Percentiles rank a stretch among this genome's conserved stretches.
These are phyloP conservation scores for Biston betularia DNA, from an alignment of 2,888 invertebrate species.

Conservation along the genomic window DNA sequence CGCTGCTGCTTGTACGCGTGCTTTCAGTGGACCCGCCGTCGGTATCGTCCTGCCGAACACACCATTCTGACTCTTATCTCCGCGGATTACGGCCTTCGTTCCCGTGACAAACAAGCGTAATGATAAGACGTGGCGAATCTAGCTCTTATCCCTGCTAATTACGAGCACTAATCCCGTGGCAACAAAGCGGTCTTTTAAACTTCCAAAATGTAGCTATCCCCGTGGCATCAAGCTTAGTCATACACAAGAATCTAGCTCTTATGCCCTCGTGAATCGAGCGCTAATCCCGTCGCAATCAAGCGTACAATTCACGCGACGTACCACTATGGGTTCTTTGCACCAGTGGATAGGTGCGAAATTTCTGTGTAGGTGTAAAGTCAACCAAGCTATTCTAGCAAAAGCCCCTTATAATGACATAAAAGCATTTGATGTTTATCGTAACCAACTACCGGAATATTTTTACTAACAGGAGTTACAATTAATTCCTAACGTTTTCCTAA, in stretches of 20 bases:
- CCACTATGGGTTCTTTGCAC: constrained; percentile 6
- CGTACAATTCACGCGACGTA: background rate
- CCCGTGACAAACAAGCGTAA: background rate
- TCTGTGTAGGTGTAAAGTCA: constrained; percentile 8
- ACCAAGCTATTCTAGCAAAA: background rate
- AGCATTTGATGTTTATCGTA: too few species aligned
- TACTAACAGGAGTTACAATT: too few species aligned
- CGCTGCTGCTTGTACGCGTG: constrained; percentile 75
- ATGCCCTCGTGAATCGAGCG: background rate
- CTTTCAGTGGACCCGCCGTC: constrained; percentile 81
- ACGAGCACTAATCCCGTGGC: background rate
- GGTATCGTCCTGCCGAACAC: constrained; percentile 85
- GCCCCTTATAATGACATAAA: too few species aligned
- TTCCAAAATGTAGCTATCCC: too few species aligned
- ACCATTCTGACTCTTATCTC: constrained; percentile 1
- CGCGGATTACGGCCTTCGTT: background rate
- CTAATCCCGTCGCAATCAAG: constrained; percentile 1
- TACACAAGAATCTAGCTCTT: background rate
- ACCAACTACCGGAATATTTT: too few species aligned
- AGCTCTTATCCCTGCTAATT: background rate
- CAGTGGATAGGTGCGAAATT: background rate
- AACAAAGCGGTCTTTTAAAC: background rate
- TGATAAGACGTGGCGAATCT: background rate
- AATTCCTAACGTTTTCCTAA: too few species aligned
- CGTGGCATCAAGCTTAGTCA: too few species aligned